Conservation (phyloP, 2,113 vertebrate species). For the Caranx ignobilis region DNA sequence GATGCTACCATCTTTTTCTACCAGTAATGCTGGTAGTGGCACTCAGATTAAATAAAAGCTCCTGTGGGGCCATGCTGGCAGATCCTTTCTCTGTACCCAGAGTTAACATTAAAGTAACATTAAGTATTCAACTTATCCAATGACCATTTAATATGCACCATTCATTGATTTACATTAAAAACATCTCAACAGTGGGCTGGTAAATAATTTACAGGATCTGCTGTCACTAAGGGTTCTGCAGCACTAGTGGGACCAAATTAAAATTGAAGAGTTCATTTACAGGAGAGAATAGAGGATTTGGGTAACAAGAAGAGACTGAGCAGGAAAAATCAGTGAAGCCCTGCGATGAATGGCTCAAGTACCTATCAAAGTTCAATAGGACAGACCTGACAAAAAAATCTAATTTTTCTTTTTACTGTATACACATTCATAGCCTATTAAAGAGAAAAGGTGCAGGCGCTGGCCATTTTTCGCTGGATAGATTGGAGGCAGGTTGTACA, state of each 20-base stretch:
- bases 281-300: slow-evolving; percentile 56
- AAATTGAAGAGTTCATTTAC: slow-evolving; percentile 70
- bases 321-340: neutral
- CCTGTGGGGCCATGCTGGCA: slow-evolving; percentile 14
- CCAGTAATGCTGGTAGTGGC: slow-evolving; percentile 17
- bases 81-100: slow-evolving; percentile 34
- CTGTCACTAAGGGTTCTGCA: slow-evolving; percentile 64
- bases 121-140: slow-evolving; percentile 61
- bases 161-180: slow-evolving; percentile 81
- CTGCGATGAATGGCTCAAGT: slow-evolving; percentile 53
- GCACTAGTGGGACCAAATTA: slow-evolving; percentile 74
- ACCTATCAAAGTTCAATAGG: slow-evolving; percentile 35
- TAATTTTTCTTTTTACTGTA: slow-evolving; percentile 32
- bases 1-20: slow-evolving; percentile 19
- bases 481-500: slow-evolving; percentile 3
- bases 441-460: neutral
- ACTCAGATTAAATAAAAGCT: slow-evolving; percentile 62
- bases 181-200: slow-evolving; percentile 68
- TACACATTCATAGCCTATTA: slow-evolving; percentile 27
- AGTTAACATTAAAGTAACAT: slow-evolving; percentile 61
- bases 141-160: slow-evolving; percentile 77
- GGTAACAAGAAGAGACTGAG: slow-evolving; percentile 33
- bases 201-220: slow-evolving; percentile 79
- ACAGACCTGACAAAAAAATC: slow-evolving; percentile 5
- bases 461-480: neutral